Base-by-base conservation (phyloP, 2,888 invertebrate species). In the Diabrotica balteata region DNA sequence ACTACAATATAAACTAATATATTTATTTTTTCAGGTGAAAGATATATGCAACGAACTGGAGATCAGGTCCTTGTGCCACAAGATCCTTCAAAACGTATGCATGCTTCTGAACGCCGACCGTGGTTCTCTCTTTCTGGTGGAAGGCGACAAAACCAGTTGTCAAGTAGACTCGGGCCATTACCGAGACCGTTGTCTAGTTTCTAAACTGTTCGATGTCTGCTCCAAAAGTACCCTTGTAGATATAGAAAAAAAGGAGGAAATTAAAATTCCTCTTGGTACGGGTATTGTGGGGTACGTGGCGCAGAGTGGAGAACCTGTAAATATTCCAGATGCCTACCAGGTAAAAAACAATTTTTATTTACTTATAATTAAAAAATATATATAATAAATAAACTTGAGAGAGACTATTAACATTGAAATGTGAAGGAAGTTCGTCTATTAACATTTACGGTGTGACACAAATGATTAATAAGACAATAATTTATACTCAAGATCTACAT, bases 41-140 rank as follows among this genome's bases (percentile, higher is more conserved):
- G 97, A 97, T 85, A 97, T 97, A 80, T 96, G 96, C 85, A 96
- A 97, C 85, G 97, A 97, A 85, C 86, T 97, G 80, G 97, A 97
- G 83, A 94, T 97, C 63, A 90, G 95, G 76, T 94, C 94, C 52
- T 86, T 97, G 75, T 97, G 97, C 83, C 96, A 97, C 88, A 97
- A 97, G 87, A 97, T 97, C 81, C 89, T 95, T 66, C 95, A 96
- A 84, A 97, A 97, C 84, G 97, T 97, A 68, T 95, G 94, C 80
- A 94, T 94, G 78, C 87, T 97, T 53, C 88, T 97, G 76, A 93
- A 95, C 80, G 96, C 96, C 10, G 97, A 97, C 84, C 88, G 96
- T 59, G 96, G 96, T 60, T 97, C 97, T 43, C 86, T 97, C 79
- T 97, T 97, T 86, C 88, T 97, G 78, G 95, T 95, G 67, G 94